These are phyloP conservation scores for Panzeria rudis DNA, from an alignment of 2,888 invertebrate species.

Conservation along the genomic window DNA sequence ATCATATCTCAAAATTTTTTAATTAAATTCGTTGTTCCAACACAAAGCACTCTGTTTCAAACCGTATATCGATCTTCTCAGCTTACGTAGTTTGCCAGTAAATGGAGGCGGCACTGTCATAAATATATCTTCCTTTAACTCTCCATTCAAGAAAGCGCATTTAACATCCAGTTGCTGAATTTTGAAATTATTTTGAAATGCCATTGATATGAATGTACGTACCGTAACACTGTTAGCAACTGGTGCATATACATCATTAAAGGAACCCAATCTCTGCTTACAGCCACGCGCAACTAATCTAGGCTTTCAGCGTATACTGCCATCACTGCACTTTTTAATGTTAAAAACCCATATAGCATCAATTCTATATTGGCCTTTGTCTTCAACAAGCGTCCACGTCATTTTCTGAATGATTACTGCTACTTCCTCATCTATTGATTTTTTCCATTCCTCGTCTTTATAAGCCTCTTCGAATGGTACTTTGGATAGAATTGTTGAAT, in stretches of 20 bases:
- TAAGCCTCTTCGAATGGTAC: conserved; percentile 40
- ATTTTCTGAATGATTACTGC: neutral
- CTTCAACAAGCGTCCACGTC: conserved; percentile 25
- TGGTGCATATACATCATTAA: conserved; percentile 23
- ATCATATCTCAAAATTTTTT: conserved; percentile 33
- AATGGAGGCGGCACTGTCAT: conserved; percentile 29
- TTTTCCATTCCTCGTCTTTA: conserved; percentile 5
- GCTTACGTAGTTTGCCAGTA: conserved; percentile 16
- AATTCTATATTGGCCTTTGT: conserved; percentile 22
- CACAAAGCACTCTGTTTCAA: conserved; percentile 22
- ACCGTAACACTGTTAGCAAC: neutral
- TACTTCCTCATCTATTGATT: conserved; percentile 4
- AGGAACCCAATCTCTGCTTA: conserved; percentile 13
- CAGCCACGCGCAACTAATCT: conserved; percentile 47
- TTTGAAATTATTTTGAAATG: too few species aligned
- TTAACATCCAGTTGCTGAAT: conserved; percentile 37
- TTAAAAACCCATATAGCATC: conserved; percentile 38
- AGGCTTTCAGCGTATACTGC: conserved; percentile 29
- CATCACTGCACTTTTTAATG: conserved; percentile 34
- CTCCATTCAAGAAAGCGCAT: conserved; percentile 18
- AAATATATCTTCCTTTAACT: too few species aligned
- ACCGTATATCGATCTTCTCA: too few species aligned
- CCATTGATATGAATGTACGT: conserved; percentile 37
- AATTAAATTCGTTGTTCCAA: conserved; percentile 47
- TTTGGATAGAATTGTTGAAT: conserved; percentile 8